These are phyloP conservation scores for Pipistrellus nathusii DNA, from an alignment of 2,797 vertebrate genomes.

Conservation along the genomic window DNA sequence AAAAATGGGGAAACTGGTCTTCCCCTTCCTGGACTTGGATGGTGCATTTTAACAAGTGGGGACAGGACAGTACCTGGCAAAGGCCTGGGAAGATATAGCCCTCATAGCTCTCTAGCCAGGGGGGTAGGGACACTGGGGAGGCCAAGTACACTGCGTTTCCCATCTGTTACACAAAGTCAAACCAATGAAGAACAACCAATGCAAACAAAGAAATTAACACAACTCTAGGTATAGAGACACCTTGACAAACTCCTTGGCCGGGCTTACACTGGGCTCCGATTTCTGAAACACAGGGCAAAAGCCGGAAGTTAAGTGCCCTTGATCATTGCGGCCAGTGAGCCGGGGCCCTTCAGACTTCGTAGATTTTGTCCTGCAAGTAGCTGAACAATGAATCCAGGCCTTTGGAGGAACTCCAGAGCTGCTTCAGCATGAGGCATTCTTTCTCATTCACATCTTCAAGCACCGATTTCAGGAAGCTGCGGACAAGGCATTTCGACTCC, in stretches of 20 bases:
- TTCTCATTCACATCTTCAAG: conserved; percentile 97
- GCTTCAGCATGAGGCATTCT: conserved; percentile 97
- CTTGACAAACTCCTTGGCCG: conserved; percentile 80
- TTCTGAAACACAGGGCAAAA: conserved; percentile 74
- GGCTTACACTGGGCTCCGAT: conserved; percentile 77
- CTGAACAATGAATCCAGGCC: conserved; percentile 97
- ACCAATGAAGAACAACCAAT: conserved; percentile 83
- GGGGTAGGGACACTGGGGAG: conserved; percentile 31
- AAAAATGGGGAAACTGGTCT: conserved; percentile 72
- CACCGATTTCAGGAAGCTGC: conserved; percentile 94
- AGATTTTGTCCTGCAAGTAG: conserved; percentile 96
- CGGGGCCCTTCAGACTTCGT: conserved; percentile 90
- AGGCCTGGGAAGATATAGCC: conserved; percentile 81
- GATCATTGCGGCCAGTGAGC: not conserved
- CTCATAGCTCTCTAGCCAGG: conserved; percentile 57
- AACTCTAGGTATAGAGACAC: conserved; percentile 82
- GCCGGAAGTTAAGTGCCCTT: conserved; percentile 69
- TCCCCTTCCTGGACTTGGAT: conserved; percentile 72
- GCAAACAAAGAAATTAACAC: conserved; percentile 85
- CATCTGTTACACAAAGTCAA: conserved; percentile 83
- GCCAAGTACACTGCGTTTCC: conserved; percentile 75
- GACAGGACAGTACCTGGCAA: conserved; percentile 80
- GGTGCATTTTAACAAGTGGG: conserved; percentile 81
- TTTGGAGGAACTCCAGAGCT: conserved; percentile 98
- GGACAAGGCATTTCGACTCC: conserved; percentile 96